Percentiles rank a stretch among this genome's conserved stretches.
Evolutionary conservation across 1,140 invertebrate species (phyloP).

Genomic region (Zaprionus kolodkinae): DNA sequence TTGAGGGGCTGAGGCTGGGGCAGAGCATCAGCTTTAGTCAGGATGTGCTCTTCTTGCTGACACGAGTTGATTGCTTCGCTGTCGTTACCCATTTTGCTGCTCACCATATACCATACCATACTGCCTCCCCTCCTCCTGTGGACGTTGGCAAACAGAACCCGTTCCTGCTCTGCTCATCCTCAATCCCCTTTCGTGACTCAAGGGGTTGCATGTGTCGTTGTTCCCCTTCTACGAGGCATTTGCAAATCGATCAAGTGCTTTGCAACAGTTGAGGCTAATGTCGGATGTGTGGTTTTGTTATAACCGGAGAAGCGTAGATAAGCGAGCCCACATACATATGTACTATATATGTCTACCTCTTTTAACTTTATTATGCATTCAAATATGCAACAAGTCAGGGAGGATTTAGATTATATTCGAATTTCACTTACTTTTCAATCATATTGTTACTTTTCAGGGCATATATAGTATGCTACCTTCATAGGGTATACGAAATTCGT

Average conservation of each 20-base stretch:
- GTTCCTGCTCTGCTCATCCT: slow-evolving; percentile 9
- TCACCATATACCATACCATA: slow-evolving; percentile 33
- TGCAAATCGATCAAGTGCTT: slow-evolving; percentile 33
- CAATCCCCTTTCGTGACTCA: slow-evolving; percentile 16
- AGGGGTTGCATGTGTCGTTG: slow-evolving; percentile 50
- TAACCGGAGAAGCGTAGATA: neutral
- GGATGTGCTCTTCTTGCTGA: slow-evolving; percentile 61
- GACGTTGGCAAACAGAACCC: slow-evolving; percentile 40
- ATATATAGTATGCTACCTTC: neutral
- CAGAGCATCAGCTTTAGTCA: slow-evolving; percentile 35
- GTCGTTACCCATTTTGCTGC: slow-evolving; percentile 22
- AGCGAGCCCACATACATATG: neutral
- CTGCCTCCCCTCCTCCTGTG: slow-evolving; percentile 55
- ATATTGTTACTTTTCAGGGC: no score
- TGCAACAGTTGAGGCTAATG: slow-evolving; percentile 34
- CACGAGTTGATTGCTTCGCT: slow-evolving; percentile 67
- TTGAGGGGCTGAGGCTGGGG: neutral
- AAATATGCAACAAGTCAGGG: neutral
- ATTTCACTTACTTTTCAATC: neutral
- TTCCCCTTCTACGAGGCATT: slow-evolving; percentile 23
- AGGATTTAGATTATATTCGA: neutral
- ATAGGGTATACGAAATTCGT: slow-evolving; percentile 24
- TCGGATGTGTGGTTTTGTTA: neutral
- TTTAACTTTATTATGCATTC: neutral
- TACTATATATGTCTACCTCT: neutral